A percentile compares a stretch with the other conserved stretches of the same genome.
Conservation (phyloP, 35 echinoderm and acorn worm genomes). For the Apostichopus californicus region DNA sequence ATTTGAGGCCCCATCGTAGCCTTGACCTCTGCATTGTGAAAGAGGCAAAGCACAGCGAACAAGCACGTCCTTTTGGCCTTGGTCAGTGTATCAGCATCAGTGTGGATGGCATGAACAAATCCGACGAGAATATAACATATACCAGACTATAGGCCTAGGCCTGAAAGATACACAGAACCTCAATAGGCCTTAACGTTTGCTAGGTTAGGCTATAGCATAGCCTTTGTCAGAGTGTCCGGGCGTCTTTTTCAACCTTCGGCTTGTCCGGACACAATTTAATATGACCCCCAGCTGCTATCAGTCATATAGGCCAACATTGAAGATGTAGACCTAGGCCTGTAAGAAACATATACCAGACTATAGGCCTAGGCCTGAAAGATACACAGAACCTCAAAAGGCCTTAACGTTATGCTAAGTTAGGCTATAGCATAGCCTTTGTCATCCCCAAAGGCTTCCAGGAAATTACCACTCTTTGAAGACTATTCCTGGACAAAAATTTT, state of each 20-base stretch:
- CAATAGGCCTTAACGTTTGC: not conserved
- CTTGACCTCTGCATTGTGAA: too few relatives aligned
- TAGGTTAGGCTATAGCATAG: not conserved
- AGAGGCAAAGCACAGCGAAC: too few relatives aligned
- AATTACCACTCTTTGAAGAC: not conserved
- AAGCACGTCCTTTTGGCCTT: too few relatives aligned
- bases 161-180: not conserved
- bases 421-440: not conserved
- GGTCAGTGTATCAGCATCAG: too few relatives aligned
- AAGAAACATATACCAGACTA: not conserved
- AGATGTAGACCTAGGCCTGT: not conserved
- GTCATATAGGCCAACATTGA: not conserved
- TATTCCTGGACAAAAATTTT: not conserved
- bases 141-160: too few relatives aligned
- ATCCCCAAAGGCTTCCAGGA: slow-evolving; percentile 1
- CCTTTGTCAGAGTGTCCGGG: not conserved
- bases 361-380: too few relatives aligned
- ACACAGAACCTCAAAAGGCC: not conserved
- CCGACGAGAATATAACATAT: not conserved
- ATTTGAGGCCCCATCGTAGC: too few relatives aligned
- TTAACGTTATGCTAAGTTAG: not conserved
- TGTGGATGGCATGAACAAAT: too few relatives aligned
- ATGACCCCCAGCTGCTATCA: not conserved
- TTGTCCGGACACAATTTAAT: not conserved
- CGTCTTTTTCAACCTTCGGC: not conserved